Base-by-base conservation (phyloP, 1,140 invertebrate species). In the Ladona fulva region DNA sequence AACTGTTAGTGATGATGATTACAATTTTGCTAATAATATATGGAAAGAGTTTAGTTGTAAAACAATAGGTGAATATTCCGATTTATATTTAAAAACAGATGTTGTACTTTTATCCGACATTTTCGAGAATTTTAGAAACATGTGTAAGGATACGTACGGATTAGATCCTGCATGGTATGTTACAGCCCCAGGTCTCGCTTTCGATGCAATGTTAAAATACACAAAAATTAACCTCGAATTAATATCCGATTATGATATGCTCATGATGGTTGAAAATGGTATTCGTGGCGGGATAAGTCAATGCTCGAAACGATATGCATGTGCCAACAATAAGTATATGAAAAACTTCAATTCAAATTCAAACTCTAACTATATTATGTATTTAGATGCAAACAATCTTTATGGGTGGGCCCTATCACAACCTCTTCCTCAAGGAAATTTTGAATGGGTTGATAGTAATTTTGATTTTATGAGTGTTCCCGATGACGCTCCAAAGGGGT, bases 121-220 rank as follows among this genome's bases (percentile, higher is more conserved):
- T 22, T 76, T 76, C 5, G 25, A 76, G 12, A 76, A 76, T 12
- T 76, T 76, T 42, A 29, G 75, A 37, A 37, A 37, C 14, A 42
- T 76, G 24, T 76, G 75, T 42, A 11, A 24, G 22, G 25, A 29
- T 10, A n/a, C 29, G 19, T 84, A 81, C 77, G 59, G 76, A 8
- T 77, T 82, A 52, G 82, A 83, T 80, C 82, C 83, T 11, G 79
- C 80, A 75, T 80, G 80, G 42, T 83, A 80, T 80, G 82, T 80
- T 76, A 82, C 80, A 16, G 14, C 77, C 16, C 82, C 81, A 19
- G 80, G 82, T 19, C 79, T 84, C 16, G 77, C 81, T 42, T 83
- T 77, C 80, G 80, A 81, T 78, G 80, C 81, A 12, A 77, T 79
- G 52, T 78, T 83, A 24, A 80, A 81, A 77, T 79, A 80, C 75